Evolutionary conservation across 2,797 vertebrate species (phyloP), one percentile per base, ranked within the genome.

Genomic region (Mormyrops boulengeri): DNA sequence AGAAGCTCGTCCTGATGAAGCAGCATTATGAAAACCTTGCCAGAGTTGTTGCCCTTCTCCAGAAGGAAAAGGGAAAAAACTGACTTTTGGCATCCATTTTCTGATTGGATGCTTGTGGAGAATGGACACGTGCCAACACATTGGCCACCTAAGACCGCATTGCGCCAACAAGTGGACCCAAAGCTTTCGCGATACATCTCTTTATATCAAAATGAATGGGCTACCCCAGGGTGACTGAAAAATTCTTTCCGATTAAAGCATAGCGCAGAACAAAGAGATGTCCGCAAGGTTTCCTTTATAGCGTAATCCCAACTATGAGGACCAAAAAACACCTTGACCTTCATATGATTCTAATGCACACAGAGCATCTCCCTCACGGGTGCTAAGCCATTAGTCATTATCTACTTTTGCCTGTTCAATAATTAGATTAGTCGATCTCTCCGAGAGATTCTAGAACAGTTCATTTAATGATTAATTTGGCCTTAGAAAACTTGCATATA

Each of bases 71-170:
- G 91, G 91, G 91, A 89, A 88, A 94, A 90, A 92, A 89, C 19
- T 92, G 89, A 92, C 91, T 92, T 91, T 90, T 84, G 92, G 93
- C 93, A 94, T 93, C 95, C 93, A 95, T 95, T 94, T 95, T 94
- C 93, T 95, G 95, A 95, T 95, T 96, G 94, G 94, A 55, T 95
- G 94, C 94, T 90, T 92, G 93, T 91, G 94, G 91, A 94, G 91
- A 92, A 93, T 94, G 93, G 94, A 94, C 93, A 94, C 93, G 92
- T 93, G 94, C 94, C 95, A 95, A 91, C 90, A 92, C 90, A 92
- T 91, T 94, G 92, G 73, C 91, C 89, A 93, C 94, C 93, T 94
- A 94, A 93, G 93, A 93, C 94, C 94, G 94, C 95, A 94, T 93
- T 94, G 92, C 93, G 89, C 92, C 92, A 93, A 92, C 88, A 94